Conservation (phyloP, 1,140 invertebrate genomes). For the Periplaneta americana region DNA sequence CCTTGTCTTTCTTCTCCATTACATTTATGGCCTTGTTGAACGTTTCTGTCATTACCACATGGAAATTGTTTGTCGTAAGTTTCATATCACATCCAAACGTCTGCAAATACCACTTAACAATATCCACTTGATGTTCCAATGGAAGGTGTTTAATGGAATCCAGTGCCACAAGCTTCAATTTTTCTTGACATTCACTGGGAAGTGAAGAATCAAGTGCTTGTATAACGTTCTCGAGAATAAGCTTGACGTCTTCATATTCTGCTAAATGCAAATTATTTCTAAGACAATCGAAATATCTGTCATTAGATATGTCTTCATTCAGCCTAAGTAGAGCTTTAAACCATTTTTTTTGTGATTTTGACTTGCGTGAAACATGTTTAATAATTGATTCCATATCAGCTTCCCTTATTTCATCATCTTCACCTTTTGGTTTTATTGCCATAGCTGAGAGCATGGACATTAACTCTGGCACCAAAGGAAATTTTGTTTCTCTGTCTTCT, state of each 20-base stretch:
- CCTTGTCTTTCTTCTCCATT: background rate
- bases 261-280: slow-evolving; percentile 8
- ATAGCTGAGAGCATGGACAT: slow-evolving; percentile 4
- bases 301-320: background rate
- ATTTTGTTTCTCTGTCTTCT: background rate
- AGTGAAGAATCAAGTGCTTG: background rate
- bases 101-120: background rate
- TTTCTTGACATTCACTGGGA: background rate
- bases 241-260: background rate
- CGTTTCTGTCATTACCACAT: background rate
- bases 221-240: background rate
- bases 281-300: background rate
- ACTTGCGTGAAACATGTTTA: background rate
- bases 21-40: background rate
- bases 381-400: slow-evolving; percentile 2
- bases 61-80: background rate
- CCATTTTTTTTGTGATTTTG: slow-evolving; percentile 3
- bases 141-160: background rate
- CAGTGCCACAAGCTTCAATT: background rate
- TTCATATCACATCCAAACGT: background rate
- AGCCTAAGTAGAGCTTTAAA: background rate
- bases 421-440: slow-evolving; percentile 4
- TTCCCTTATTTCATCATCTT: slow-evolving; percentile 13
- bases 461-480: background rate
- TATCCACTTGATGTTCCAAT: background rate